A percentile compares a stretch with the other conserved stretches of the same genome.
These are phyloP conservation scores for Aramus guarauna DNA, from an alignment of 2,113 vertebrate genomes.

Conservation along the genomic window DNA sequence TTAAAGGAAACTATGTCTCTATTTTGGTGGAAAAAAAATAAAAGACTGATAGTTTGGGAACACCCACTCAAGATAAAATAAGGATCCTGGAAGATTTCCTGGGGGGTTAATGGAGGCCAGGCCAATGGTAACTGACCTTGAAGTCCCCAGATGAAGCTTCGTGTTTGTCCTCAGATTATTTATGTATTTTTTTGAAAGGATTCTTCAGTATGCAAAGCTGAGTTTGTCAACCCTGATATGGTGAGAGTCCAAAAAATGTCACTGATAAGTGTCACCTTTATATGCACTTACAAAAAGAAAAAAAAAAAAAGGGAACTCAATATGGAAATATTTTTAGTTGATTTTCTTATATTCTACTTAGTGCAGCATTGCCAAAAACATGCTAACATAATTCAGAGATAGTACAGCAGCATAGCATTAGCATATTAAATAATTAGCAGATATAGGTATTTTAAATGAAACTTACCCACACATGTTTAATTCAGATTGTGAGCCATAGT, in stretches of 20 bases:
- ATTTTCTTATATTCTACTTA: conserved; percentile 14
- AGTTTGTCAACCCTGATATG: conserved; percentile 58
- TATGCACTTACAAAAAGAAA: background rate
- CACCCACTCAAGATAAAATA: conserved; percentile 75
- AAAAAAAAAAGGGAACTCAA: background rate
- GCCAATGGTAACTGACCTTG: conserved; percentile 73
- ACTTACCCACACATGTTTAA: conserved; percentile 50
- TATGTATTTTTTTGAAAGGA: conserved; percentile 55
- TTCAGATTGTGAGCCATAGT: conserved; percentile 36
- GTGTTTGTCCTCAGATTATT: conserved; percentile 71
- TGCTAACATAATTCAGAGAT: conserved; percentile 5
- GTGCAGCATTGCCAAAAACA: conserved; percentile 27
- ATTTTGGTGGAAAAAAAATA: conserved; percentile 58
- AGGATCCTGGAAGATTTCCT: conserved; percentile 73
- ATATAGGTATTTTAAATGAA: conserved; percentile 53
- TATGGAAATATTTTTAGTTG: background rate
- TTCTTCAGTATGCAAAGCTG: conserved; percentile 53
- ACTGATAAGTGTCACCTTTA: conserved; percentile 23
- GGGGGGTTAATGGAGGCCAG: conserved; percentile 74
- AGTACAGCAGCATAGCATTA: conserved; percentile 23
- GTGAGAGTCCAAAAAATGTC: conserved; percentile 46
- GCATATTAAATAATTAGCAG: conserved; percentile 46
- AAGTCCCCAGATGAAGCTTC: conserved; percentile 69
- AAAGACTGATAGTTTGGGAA: conserved; percentile 70
- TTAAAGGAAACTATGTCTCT: conserved; percentile 63